Percentiles rank a stretch among this genome's conserved stretches.
Conservation (phyloP, 2,797 vertebrate genomes). For the Callimico goeldii region DNA sequence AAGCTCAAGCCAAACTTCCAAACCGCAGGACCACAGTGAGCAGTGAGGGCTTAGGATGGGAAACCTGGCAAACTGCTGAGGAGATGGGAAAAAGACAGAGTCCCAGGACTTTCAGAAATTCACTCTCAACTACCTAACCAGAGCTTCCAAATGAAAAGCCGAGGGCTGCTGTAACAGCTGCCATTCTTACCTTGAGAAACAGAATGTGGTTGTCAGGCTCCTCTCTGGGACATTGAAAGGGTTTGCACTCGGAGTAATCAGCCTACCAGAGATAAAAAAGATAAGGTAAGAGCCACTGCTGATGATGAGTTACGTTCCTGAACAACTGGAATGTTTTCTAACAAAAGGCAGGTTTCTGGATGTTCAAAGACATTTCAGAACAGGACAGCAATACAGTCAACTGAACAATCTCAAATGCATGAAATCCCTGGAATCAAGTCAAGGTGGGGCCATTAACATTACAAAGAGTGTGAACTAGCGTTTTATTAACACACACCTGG, state of each 20-base stretch:
- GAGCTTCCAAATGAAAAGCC: background rate
- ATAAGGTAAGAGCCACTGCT: background rate
- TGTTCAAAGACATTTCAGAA: background rate
- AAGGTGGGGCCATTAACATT: background rate
- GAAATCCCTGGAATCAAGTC: conserved; percentile 51
- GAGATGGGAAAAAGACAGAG: background rate
- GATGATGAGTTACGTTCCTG: background rate
- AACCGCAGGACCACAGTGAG: background rate
- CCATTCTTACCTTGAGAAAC: conserved; percentile 17
- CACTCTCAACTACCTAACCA: background rate
- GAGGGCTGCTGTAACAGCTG: background rate
- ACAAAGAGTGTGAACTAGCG: conserved; percentile 38
- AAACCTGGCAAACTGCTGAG: background rate
- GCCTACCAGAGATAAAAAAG: conserved; percentile 40
- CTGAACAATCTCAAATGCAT: background rate
- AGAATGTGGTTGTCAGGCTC: background rate
- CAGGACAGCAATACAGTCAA: background rate
- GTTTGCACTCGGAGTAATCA: background rate
- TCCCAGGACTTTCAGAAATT: background rate
- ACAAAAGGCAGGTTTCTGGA: conserved; percentile 37
- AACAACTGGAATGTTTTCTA: conserved; percentile 50
- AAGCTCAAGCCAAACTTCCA: conserved; percentile 31
- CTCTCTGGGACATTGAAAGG: background rate
- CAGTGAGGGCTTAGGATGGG: background rate
- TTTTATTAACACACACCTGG: conserved; percentile 67